A percentile compares a stretch with the other conserved stretches of the same genome.
Conservation (phyloP, 2,888 invertebrate genomes). For the Amblyjoppa fuscipennis region DNA sequence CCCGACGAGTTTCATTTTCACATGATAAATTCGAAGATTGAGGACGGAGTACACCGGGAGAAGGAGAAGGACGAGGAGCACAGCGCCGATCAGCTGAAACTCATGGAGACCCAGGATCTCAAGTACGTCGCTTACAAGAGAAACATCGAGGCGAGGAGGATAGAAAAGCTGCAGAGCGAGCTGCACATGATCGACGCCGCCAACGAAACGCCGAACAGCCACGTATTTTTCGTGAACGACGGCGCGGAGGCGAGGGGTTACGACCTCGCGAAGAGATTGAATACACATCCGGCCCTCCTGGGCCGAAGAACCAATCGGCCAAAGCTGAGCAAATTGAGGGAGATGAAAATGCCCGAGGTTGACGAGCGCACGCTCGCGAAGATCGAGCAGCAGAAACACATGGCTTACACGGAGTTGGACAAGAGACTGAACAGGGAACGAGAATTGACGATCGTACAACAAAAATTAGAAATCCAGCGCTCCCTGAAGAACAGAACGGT, state of each 20-base stretch:
- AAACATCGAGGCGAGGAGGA: constrained; percentile 92
- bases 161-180: constrained; percentile 91
- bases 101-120: constrained; percentile 97
- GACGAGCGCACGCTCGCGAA: constrained; percentile 86
- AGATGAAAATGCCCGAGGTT: constrained; percentile 87
- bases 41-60: constrained; percentile 88
- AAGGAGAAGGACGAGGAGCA: constrained; percentile 90
- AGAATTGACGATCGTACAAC: constrained; percentile 91
- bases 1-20: constrained; percentile 99
- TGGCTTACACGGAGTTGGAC: constrained; percentile 90
- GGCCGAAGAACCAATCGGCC: constrained; percentile 90
- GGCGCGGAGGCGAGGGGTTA: constrained; percentile 88
- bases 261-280: constrained; percentile 90
- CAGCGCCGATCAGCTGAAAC: constrained; percentile 92
- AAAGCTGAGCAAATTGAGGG: constrained; percentile 87
- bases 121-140: constrained; percentile 95
- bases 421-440: constrained; percentile 92
- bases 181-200: constrained; percentile 94
- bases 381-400: constrained; percentile 88
- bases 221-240: constrained; percentile 92
- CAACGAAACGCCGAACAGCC: constrained; percentile 90
- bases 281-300: constrained; percentile 91
- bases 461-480: constrained; percentile 92
- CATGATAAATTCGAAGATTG: constrained; percentile 95
- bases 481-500: constrained; percentile 89